Conservation (phyloP, 1,140 invertebrate species). For the Mercenaria mercenaria region DNA sequence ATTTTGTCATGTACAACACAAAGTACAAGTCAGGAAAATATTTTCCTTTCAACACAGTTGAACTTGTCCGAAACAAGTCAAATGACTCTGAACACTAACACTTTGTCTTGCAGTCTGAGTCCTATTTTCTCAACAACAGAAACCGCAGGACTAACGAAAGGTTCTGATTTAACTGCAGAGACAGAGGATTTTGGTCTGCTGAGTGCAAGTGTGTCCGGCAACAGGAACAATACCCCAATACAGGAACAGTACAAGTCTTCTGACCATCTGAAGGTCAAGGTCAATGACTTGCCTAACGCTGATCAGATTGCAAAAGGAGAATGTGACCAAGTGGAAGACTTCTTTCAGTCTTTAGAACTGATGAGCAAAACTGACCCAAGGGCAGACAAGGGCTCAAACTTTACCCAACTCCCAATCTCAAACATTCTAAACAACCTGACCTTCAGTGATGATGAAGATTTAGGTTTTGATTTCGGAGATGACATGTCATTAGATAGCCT, state of each 20-base stretch:
- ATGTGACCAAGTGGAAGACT: conserved; percentile 89
- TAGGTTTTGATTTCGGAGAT: conserved; percentile 75
- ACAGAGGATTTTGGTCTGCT: conserved; percentile 53
- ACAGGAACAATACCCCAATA: conserved; percentile 13
- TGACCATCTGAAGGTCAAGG: neutral
- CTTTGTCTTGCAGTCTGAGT: conserved; percentile 5
- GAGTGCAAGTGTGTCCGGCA: conserved; percentile 21
- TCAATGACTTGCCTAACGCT: neutral
- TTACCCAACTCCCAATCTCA: conserved; percentile 75
- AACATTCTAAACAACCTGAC: conserved; percentile 81
- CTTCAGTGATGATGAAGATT: conserved; percentile 81
- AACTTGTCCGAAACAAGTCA: neutral
- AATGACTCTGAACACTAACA: neutral
- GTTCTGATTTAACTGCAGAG: neutral
- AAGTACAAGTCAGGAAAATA: neutral
- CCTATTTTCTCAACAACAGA: conserved; percentile 42
- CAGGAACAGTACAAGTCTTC: neutral
- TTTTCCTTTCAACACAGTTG: conserved; percentile 14
- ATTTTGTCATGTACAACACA: neutral
- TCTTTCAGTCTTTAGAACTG: conserved; percentile 94
- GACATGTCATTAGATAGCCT: conserved; percentile 75
- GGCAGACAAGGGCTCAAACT: conserved; percentile 31
- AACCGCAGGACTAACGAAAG: neutral
- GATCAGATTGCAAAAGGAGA: conserved; percentile 15
- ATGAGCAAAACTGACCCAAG: conserved; percentile 90